These are phyloP conservation scores for Drosophila maculinotata DNA, from an alignment of 2,888 invertebrate genomes.

Conservation along the genomic window DNA sequence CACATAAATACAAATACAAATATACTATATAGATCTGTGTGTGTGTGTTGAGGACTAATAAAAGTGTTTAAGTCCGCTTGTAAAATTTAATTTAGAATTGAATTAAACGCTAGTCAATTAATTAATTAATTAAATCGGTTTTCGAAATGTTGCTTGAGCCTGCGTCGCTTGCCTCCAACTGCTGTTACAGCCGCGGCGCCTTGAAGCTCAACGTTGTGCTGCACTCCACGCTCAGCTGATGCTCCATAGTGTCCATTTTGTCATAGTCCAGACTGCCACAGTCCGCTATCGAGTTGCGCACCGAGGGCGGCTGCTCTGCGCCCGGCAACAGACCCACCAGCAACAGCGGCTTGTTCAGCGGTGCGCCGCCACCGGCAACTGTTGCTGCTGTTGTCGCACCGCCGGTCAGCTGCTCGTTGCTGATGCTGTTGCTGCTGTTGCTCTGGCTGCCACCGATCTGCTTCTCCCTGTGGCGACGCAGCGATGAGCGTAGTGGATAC, in stretches of 20 bases:
- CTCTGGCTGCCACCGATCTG: constrained; percentile 82
- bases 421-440: constrained; percentile 67
- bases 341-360: constrained; percentile 68
- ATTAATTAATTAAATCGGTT: constrained; percentile 32
- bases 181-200: constrained; percentile 74
- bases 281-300: constrained; percentile 81
- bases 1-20: constrained; percentile 68
- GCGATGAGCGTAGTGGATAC: constrained; percentile 86
- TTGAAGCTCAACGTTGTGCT: constrained; percentile 70
- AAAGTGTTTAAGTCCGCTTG: constrained; percentile 5
- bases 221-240: constrained; percentile 65
- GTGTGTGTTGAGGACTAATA: constrained; percentile 11
- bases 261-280: constrained; percentile 63
- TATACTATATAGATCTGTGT: constrained; percentile 23
- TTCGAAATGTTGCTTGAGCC: constrained; percentile 54
- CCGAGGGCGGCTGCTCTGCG: constrained; percentile 73
- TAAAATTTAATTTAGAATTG: constrained; percentile 18
- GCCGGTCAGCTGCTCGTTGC: constrained; percentile 61
- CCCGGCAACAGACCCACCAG: constrained; percentile 70
- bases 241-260: constrained; percentile 68
- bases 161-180: constrained; percentile 30
- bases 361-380: constrained; percentile 16
- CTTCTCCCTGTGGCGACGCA: constrained; percentile 87
- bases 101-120: constrained; percentile 28
- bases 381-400: constrained; percentile 32